These are phyloP conservation scores for Serranus cabrilla DNA, from an alignment of 2,797 vertebrate genomes.

Conservation along the genomic window DNA sequence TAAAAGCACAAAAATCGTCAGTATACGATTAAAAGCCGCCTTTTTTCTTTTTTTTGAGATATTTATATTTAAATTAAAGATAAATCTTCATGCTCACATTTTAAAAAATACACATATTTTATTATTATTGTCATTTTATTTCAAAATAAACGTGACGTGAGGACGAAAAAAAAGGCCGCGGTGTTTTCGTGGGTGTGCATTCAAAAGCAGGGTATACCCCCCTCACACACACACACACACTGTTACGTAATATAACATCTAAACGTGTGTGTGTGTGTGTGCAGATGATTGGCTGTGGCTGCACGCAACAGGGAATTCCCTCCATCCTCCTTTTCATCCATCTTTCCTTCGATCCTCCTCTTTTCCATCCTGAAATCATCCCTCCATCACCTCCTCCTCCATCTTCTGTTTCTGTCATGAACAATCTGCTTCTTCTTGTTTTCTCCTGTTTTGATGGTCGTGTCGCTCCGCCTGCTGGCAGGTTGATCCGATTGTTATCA, in stretches of 20 bases:
- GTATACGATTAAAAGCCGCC: too few relatives aligned
- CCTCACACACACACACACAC: neutral
- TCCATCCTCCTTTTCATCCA: constrained; percentile 43
- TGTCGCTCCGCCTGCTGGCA: too few relatives aligned
- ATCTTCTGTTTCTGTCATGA: too few relatives aligned
- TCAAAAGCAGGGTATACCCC: constrained; percentile 42
- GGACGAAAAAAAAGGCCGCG: neutral
- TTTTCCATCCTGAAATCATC: neutral
- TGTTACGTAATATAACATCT: constrained; percentile 64
- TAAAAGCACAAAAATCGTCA: too few relatives aligned
- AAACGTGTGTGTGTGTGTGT: neutral
- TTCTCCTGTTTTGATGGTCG: too few relatives aligned
- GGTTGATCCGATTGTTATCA: too few relatives aligned
- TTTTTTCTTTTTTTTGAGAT: too few relatives aligned
- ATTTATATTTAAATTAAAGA: too few relatives aligned
- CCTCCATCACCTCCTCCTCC: constrained; percentile 1
- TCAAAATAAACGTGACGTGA: neutral
- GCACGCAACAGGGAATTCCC: constrained; percentile 79
- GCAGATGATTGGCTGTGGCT: constrained; percentile 66
- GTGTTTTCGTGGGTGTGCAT: constrained; percentile 12
- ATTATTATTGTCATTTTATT: too few relatives aligned
- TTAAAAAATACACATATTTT: too few relatives aligned
- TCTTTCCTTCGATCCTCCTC: constrained; percentile 30
- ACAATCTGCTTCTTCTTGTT: too few relatives aligned
- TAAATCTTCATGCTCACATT: too few relatives aligned